phyloP scores from a whole-genome alignment of 2,797 vertebrate genomes.

The Oryzias sinensis region DNA sequence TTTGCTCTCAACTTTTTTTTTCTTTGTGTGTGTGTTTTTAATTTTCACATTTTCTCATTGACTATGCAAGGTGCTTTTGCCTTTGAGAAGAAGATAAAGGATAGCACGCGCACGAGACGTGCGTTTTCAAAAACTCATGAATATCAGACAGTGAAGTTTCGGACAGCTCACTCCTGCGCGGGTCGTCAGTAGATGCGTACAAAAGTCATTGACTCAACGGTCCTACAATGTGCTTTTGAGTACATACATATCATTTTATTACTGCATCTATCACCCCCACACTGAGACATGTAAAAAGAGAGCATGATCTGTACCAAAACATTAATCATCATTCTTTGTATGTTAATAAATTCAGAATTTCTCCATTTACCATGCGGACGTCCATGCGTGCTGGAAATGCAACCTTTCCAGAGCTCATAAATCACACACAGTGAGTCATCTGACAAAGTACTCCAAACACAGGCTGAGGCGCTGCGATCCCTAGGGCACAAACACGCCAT shows the following conservation, averaged over 20 bases:
- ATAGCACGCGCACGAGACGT: constrained; percentile 58
- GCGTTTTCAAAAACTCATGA: constrained; percentile 29
- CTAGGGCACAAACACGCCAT: constrained; percentile 82
- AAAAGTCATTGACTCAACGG: constrained; percentile 63
- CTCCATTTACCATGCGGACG: constrained; percentile 86
- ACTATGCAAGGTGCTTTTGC: constrained; percentile 68
- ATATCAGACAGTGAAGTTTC: constrained; percentile 49
- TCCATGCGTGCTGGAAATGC: constrained; percentile 82
- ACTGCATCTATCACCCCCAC: constrained; percentile 80
- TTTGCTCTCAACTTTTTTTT: constrained; percentile 38
- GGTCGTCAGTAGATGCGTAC: constrained; percentile 44
- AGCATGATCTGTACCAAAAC: constrained; percentile 83
- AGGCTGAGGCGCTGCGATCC: constrained; percentile 78
- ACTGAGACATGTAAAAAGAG: constrained; percentile 82
- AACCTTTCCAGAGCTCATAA: constrained; percentile 86
- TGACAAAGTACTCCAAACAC: constrained; percentile 84
- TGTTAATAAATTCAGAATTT: constrained; percentile 90
- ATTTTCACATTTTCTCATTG: constrained; percentile 75
- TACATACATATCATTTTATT: constrained; percentile 81
- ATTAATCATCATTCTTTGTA: constrained; percentile 91
- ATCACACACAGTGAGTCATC: constrained; percentile 82
- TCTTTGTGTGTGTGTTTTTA: constrained; percentile 61
- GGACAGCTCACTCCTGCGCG: constrained; percentile 28
- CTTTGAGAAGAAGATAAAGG: constrained; percentile 50
- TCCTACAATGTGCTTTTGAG: constrained; percentile 73